Percentiles rank a stretch among this genome's conserved stretches.
These are phyloP conservation scores for Mesorhabditis sp. DNA, from an alignment of 2,888 invertebrate species.

Conservation along the genomic window DNA sequence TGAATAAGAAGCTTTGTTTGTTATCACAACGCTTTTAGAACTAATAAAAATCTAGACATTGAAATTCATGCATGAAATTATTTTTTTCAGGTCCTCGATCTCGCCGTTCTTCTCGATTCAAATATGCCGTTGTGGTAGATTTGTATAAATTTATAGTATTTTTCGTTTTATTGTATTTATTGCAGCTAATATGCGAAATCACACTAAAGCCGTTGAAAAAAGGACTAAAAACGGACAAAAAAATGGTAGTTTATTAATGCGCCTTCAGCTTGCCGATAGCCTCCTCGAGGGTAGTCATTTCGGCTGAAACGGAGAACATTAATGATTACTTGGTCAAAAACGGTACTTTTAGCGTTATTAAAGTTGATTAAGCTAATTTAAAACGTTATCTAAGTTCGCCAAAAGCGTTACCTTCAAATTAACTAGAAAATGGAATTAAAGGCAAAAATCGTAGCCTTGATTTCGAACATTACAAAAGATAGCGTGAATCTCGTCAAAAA, in stretches of 20 bases:
- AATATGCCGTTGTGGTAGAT: neutral
- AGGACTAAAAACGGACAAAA: neutral
- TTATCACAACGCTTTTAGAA: too few species aligned
- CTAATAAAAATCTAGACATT: neutral
- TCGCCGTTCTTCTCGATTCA: neutral
- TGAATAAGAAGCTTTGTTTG: too few species aligned
- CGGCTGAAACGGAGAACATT: neutral
- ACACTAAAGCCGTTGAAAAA: neutral
- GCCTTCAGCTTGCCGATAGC: slow-evolving; percentile 1
- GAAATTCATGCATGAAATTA: neutral
- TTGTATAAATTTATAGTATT: neutral
- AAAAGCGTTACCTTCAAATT: too few species aligned
- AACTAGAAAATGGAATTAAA: too few species aligned
- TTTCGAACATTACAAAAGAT: too few species aligned
- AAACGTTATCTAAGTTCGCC: neutral
- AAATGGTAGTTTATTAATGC: neutral
- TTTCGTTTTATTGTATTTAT: neutral
- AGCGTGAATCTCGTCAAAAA: too few species aligned
- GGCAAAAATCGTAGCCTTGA: too few species aligned
- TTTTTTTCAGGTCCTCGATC: neutral
- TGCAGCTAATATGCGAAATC: neutral
- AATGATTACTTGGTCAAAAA: neutral
- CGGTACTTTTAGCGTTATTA: neutral
- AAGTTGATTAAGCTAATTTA: neutral
- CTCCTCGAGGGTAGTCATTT: neutral